phyloP scores from a whole-genome alignment of 2,113 vertebrate genomes.

The Aphyosemion australe region DNA sequence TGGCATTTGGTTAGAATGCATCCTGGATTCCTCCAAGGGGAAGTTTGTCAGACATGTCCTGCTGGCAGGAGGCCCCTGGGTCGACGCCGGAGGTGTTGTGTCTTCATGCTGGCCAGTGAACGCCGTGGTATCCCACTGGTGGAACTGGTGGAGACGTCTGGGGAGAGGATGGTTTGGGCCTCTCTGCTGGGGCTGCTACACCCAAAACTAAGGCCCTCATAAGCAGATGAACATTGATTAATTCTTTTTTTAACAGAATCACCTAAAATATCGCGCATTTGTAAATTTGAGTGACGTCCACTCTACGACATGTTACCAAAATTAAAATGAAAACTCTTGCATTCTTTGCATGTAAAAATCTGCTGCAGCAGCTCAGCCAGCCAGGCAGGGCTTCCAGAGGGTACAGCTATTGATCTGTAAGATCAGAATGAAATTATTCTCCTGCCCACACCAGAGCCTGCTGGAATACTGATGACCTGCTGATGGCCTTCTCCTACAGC shows the following conservation, averaged over 20 bases:
- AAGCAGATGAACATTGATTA: too few species aligned
- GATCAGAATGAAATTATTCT: constrained; percentile 74
- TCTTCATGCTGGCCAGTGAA: too few species aligned
- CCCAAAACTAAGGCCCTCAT: too few species aligned
- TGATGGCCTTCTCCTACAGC: constrained; percentile 62
- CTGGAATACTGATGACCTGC: constrained; percentile 73
- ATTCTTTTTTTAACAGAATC: not conserved
- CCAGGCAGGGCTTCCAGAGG: constrained; percentile 53
- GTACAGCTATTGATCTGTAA: constrained; percentile 65
- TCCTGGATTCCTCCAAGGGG: too few species aligned
- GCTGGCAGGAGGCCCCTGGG: too few species aligned
- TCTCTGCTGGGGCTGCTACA: too few species aligned
- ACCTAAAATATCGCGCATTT: not conserved
- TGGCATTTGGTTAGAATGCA: too few species aligned
- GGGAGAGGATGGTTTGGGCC: too few species aligned
- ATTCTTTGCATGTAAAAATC: not conserved
- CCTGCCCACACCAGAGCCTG: constrained; percentile 63
- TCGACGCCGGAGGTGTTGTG: too few species aligned
- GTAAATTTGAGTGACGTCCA: not conserved
- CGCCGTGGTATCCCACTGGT: too few species aligned
- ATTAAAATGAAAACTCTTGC: constrained; percentile 10
- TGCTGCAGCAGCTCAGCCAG: constrained; percentile 37
- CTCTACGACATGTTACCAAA: constrained; percentile 5
- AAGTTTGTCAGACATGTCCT: too few species aligned
- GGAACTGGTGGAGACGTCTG: too few species aligned